Conservation (phyloP, 1,140 invertebrate species). For the Caenorhabditis latens region DNA sequence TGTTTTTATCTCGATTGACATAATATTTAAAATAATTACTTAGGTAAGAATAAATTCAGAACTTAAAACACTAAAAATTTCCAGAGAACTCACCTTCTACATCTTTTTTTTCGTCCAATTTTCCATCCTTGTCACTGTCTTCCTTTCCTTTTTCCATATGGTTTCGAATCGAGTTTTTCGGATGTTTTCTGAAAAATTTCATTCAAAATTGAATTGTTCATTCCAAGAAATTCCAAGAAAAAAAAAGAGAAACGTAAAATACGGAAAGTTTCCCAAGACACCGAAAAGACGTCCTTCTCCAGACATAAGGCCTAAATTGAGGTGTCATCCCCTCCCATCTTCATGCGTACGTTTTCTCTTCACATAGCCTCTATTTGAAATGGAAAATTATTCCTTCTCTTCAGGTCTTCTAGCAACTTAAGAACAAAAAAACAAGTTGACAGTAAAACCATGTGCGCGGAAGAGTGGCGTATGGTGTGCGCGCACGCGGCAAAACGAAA, state of each 20-base stretch:
- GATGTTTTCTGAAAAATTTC: neutral
- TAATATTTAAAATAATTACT: no score
- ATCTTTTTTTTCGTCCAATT: neutral
- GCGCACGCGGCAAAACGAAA: slow-evolving; percentile 24
- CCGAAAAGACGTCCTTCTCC: neutral
- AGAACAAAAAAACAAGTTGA: neutral
- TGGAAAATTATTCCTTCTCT: slow-evolving; percentile 38
- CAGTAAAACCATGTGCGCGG: slow-evolving; percentile 10
- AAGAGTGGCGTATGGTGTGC: neutral
- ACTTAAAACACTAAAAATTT: no score
- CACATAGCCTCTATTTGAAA: slow-evolving; percentile 26
- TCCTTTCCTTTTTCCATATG: slow-evolving; percentile 23
- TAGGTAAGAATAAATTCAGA: no score
- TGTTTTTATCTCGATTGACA: no score
- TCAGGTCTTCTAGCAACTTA: neutral
- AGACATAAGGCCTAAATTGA: slow-evolving; percentile 21
- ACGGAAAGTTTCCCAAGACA: neutral
- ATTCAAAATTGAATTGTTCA: neutral
- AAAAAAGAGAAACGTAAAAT: no score
- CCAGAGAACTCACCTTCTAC: neutral
- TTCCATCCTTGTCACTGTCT: neutral
- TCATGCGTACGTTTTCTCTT: neutral
- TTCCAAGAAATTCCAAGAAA: neutral
- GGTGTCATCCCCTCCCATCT: neutral
- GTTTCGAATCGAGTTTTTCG: neutral